phyloP scores from a whole-genome alignment of 1,140 invertebrate species.

The Pogonomyrmex barbatus region DNA sequence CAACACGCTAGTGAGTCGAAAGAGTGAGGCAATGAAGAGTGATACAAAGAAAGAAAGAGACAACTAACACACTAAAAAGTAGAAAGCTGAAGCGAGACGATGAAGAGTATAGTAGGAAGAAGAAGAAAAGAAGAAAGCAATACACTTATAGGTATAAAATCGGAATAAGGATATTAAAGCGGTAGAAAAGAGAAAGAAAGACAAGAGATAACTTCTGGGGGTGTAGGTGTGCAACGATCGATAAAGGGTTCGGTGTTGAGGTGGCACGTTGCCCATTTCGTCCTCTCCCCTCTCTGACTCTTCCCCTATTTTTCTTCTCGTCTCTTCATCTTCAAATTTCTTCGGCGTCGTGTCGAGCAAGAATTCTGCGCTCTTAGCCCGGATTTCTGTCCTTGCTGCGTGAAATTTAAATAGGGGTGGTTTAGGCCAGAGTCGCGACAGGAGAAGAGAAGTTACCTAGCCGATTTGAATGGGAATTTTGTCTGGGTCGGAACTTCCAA shows the following conservation, averaged over 20 bases:
- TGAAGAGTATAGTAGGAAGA: not conserved
- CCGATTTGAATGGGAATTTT: constrained; percentile 67
- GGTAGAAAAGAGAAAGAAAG: not conserved
- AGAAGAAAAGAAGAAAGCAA: constrained; percentile 2
- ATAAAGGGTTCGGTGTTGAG: constrained; percentile 69
- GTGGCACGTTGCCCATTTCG: constrained; percentile 72
- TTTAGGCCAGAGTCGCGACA: constrained; percentile 46
- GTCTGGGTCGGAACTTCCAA: constrained; percentile 39
- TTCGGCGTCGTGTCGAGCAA: constrained; percentile 63
- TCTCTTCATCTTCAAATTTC: constrained; percentile 68
- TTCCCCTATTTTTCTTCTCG: not conserved
- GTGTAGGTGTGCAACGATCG: constrained; percentile 65
- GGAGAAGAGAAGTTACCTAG: constrained; percentile 48
- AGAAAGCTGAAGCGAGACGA: constrained; percentile 1
- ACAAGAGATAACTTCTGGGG: not conserved
- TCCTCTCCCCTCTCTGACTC: constrained; percentile 33
- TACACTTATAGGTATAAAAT: not conserved
- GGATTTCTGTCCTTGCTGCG: constrained; percentile 35
- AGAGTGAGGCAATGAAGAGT: not conserved
- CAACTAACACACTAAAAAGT: not conserved
- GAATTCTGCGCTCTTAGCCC: constrained; percentile 65
- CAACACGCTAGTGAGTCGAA: not conserved
- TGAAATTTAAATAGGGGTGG: constrained; percentile 57
- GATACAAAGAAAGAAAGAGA: not conserved
- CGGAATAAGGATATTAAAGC: not conserved